Percentiles rank a stretch among this genome's conserved stretches.
Evolutionary conservation across 2,113 vertebrate genomes (phyloP).

Genomic region (Triplophysa rosa): DNA sequence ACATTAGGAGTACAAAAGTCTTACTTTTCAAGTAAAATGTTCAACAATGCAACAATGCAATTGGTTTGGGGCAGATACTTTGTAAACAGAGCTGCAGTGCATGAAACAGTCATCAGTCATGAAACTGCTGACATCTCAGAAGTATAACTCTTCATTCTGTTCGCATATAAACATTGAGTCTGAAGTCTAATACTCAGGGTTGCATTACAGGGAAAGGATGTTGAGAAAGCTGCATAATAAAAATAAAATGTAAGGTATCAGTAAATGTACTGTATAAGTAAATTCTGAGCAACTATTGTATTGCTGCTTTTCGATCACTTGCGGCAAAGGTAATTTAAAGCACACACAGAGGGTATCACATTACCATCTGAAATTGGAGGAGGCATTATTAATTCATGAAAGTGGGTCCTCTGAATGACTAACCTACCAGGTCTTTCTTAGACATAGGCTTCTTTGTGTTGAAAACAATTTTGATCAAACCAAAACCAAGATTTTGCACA

Average conservation of each 20-base stretch:
- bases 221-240: neutral
- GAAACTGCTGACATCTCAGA: neutral
- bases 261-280: neutral
- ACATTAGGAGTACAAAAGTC: slow-evolving; percentile 15
- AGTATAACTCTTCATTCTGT: neutral
- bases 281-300: slow-evolving; percentile 31
- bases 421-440: slow-evolving; percentile 18
- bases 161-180: neutral
- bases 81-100: neutral
- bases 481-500: neutral
- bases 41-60: neutral
- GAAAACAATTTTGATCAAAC: neutral
- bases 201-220: slow-evolving; percentile 18
- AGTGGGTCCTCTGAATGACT: slow-evolving; percentile 3
- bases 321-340: slow-evolving; percentile 29
- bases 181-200: neutral
- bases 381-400: slow-evolving; percentile 33
- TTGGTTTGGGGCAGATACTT: slow-evolving; percentile 1
- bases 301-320: slow-evolving; percentile 24
- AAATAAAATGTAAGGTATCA: slow-evolving; percentile 23
- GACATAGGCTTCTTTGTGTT: slow-evolving; percentile 5
- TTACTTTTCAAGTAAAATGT: slow-evolving; percentile 4
- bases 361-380: slow-evolving; percentile 30
- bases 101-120: neutral
- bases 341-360: slow-evolving; percentile 17